Conservation (phyloP, 2,113 vertebrate genomes). For the Pachypanchax playfairii region DNA sequence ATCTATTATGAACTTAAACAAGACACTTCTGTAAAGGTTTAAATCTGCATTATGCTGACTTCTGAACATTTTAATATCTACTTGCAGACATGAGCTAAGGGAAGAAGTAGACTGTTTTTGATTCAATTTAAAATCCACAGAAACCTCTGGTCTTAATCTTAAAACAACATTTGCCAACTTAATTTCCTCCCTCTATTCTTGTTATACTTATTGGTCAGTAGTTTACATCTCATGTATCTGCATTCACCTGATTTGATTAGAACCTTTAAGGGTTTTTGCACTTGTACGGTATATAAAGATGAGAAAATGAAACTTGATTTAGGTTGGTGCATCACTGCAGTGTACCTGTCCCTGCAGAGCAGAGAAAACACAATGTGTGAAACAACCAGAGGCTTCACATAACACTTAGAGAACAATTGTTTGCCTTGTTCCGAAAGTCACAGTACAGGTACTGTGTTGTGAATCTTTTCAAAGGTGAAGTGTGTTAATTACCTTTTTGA, state of each 20-base stretch:
- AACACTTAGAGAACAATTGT: conserved; percentile 38
- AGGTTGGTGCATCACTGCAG: conserved; percentile 30
- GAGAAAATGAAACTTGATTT: conserved; percentile 57
- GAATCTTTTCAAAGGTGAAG: conserved; percentile 28
- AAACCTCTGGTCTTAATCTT: not conserved
- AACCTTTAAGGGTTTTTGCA: conserved; percentile 16
- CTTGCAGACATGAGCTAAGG: not conserved
- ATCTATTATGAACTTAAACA: not conserved
- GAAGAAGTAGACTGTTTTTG: not conserved
- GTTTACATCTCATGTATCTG: conserved; percentile 5
- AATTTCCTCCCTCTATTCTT: not conserved
- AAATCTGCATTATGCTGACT: not conserved
- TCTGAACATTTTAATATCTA: not conserved
- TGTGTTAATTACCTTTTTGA: conserved; percentile 48
- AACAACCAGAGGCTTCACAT: conserved; percentile 49
- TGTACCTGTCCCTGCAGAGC: conserved; percentile 34
- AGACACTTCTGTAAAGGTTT: not conserved
- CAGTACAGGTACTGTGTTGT: conserved; percentile 8
- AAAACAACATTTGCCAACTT: not conserved
- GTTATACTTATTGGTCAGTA: not conserved
- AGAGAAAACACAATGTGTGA: conserved; percentile 32
- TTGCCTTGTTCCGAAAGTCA: conserved; percentile 6
- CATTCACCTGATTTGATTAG: conserved; percentile 24
- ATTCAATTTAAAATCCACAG: not conserved
- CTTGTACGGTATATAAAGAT: conserved; percentile 49